Evolutionary conservation across 2,888 invertebrate species (phyloP).

Genomic region (Pterobdella sp.): DNA sequence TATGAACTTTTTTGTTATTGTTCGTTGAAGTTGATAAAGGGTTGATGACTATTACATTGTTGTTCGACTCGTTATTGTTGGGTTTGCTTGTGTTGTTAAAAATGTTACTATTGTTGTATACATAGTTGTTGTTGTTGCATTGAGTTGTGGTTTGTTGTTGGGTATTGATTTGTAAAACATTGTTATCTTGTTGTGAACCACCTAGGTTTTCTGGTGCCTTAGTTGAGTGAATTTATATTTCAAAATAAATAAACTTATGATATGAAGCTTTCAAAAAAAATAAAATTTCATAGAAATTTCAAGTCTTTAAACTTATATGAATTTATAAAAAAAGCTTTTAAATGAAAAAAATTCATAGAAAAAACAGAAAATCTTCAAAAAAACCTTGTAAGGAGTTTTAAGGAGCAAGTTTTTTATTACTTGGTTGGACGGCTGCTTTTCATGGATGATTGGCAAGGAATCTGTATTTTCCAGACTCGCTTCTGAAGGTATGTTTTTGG

Average conservation of each 20-base stretch:
- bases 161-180: too few relatives aligned
- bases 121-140: not conserved
- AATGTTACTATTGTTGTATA: not conserved
- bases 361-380: too few relatives aligned
- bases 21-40: not conserved
- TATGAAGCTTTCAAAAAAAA: too few relatives aligned
- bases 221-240: too few relatives aligned
- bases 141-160: not conserved
- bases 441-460: not conserved
- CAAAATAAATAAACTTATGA: too few relatives aligned
- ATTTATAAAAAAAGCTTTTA: too few relatives aligned
- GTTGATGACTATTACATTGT: conserved; percentile 8
- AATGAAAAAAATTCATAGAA: too few relatives aligned
- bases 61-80: not conserved
- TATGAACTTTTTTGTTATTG: conserved; percentile 4
- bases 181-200: not conserved
- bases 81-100: not conserved
- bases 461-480: not conserved
- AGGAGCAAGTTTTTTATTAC: not conserved
- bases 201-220: not conserved
- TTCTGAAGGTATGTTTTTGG: not conserved
- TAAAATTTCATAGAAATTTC: too few relatives aligned
- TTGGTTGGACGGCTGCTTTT: not conserved
- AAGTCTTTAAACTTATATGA: too few relatives aligned
- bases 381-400: not conserved